Base-by-base conservation (phyloP, 2,888 invertebrate species). In the Drosophila mercatorum region DNA sequence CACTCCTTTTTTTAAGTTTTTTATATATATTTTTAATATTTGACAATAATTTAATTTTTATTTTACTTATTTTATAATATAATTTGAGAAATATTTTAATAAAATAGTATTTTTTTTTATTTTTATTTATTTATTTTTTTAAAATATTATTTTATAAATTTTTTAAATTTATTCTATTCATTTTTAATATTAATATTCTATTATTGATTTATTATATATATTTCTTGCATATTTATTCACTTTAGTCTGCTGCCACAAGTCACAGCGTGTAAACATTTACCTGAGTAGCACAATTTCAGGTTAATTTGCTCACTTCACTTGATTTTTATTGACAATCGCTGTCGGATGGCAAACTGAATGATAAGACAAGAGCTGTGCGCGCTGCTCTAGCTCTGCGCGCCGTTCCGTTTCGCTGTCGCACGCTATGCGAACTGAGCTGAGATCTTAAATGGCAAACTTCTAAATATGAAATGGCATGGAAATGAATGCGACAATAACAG, bases 381-480 rank as follows among this genome's bases (percentile, higher is more conserved):
- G 11, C 52, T 41, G 12, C 52, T 38, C 36, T 28, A 22, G n/a
- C 5, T 34, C 11, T n/a, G 12, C 55, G 53, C 41, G 31, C 40
- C 44, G 72, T 55, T 63, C 64, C 49, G 80, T 67, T 55, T 56
- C 73, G 82, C 62, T 55, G 72, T 51, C 55, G 79, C 49, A 71
- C 79, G 75, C 83, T 75, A 74, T 80, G 72, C 79, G 79, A 82
- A 88, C 82, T 83, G 84, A 88, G 75, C 87, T 80, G 68, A 79
- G 75, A 72, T 71, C 84, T 75, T 63, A 68, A 72, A 57, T 65
- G 69, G 67, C 75, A 59, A 78, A 86, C 89, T 87, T 86, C 89
- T 87, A 88, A 88, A 86, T 88, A 86, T 83, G 73, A 81, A 86
- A 69, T 81, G 83, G 70, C 72, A 81, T 78, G 68, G 75, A 80